phyloP scores from a whole-genome alignment of 2,113 vertebrate genomes.

The Cinclus cinclus region DNA sequence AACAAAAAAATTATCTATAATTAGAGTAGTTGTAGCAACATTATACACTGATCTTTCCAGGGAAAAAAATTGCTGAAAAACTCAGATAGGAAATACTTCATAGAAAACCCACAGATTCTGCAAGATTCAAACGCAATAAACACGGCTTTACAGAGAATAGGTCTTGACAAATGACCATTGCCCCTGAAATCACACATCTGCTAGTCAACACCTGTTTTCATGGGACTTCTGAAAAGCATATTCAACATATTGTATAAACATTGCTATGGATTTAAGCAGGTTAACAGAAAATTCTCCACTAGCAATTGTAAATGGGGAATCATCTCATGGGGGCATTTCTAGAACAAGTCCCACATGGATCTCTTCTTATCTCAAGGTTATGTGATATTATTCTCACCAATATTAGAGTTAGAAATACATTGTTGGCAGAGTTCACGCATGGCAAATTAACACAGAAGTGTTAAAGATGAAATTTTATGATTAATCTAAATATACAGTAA shows the following conservation, averaged over 20 bases:
- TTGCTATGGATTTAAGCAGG: neutral
- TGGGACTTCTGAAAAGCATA: neutral
- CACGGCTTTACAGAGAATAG: neutral
- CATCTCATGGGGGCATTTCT: neutral
- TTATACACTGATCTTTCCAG: neutral
- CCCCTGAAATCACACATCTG: neutral
- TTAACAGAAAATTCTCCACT: neutral
- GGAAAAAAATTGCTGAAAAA: neutral
- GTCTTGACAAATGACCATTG: neutral
- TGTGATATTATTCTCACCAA: neutral
- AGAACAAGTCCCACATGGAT: neutral
- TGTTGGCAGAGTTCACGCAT: neutral
- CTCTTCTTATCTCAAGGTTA: slow-evolving; percentile 27
- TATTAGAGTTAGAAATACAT: neutral
- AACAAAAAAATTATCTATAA: neutral
- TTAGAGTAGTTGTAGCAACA: neutral
- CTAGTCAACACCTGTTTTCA: neutral
- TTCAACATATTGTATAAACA: neutral
- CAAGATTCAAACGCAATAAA: neutral
- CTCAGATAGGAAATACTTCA: neutral
- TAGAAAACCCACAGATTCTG: neutral
- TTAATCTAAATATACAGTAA: neutral
- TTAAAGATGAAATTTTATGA: neutral
- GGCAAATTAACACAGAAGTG: neutral
- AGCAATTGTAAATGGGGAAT: neutral